Evolutionary conservation across 2,797 vertebrate species (phyloP), one percentile per base, ranked within the genome.

Genomic region (Synanceia verrucosa): DNA sequence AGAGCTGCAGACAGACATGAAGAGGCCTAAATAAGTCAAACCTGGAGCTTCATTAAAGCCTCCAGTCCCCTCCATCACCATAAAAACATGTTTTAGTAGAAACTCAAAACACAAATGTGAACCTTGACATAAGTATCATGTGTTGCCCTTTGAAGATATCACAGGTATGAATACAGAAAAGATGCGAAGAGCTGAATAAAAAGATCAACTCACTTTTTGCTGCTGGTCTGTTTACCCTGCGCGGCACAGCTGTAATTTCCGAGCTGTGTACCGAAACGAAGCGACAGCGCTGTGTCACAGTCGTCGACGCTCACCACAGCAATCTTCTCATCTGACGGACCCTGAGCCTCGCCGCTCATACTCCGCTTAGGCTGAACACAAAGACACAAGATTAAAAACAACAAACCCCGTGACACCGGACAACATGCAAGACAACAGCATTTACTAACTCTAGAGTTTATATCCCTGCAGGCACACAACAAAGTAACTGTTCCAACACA

Each of bases 201-300:
- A 56, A 37, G 21, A 50, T 8, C 9, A 14, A 91, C 96, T 97
- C 90, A 99, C 98, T 99, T 99, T 88, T 99, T 99, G 12, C 94
- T 97, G 94, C 97, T 99, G 87, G 95, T 97, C 90, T 99, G 98
- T 74, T 95, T 93, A 39, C 97, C 98, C 78, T 98, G 96, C 1
- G 98, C 97, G 0, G 97, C 97, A 3, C 97, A 99, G 41, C 97
- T 97, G 77, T 99, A 99, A 93, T 99, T 99, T 65, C 97, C 96
- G 0, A 99, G 95, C 86, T 97, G 95, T 0, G 83, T 91, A 23
- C 96, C 95, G 1, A 99, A 99, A 81, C 96, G 96, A 65, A 99
- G 94, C 9, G 98, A 97, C 86, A 99, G 88, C 0, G 96, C 94
- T 1, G 95, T 95, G 0, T 99, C 96, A 19, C 98, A 99, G 88